Base-by-base conservation (phyloP, 2,888 invertebrate species). In the Miltochrista miniata region DNA sequence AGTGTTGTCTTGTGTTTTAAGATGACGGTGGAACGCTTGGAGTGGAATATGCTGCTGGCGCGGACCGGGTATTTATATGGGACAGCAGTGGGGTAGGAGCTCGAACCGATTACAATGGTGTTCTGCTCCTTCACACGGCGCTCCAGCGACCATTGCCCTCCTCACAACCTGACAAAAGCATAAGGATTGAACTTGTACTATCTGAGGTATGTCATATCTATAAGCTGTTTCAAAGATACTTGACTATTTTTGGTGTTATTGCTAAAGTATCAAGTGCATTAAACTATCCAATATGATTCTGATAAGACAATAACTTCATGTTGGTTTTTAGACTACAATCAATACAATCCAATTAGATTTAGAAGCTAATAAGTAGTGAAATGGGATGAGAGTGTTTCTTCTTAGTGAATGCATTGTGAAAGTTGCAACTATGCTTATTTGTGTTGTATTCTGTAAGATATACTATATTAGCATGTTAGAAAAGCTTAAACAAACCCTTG, bases 21-120 rank as follows among this genome's bases (percentile, higher is more conserved):
- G 94, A 93, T 83, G 93, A 93, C 77, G 90, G 92, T 62, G 94
- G 94, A 67, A 92, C 93, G 73, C 90, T 96, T 59, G 94, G 93
- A 70, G 95, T 96, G 64, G 93, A 94, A 76, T 96, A 96, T 81
- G 94, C 96, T 81, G 90, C 94, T 59, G 95, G 95, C 56, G 94
- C 96, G 75, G 97, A 98, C 84, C 95, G 96, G 81, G 94, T 98
- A 66, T 93, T 98, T 68, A 95, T 97, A 74, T 96, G 96, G 89
- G 96, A 97, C 92, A 95, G 95, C 64, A 93, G 93, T 74, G 95
- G 95, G 59, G 93, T 98, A 67, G 97, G 97, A 61, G 94, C 97
- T 56, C 94, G 98, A 54, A 95, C 96, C 49, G 98, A 98, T 85
- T 96, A 98, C 84, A 98, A 97, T 90, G 98, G 98, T 57, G 97